Percentiles rank a stretch among this genome's conserved stretches.
Evolutionary conservation across 2,113 vertebrate genomes (phyloP).

Genomic region (Corythaixoides concolor): DNA sequence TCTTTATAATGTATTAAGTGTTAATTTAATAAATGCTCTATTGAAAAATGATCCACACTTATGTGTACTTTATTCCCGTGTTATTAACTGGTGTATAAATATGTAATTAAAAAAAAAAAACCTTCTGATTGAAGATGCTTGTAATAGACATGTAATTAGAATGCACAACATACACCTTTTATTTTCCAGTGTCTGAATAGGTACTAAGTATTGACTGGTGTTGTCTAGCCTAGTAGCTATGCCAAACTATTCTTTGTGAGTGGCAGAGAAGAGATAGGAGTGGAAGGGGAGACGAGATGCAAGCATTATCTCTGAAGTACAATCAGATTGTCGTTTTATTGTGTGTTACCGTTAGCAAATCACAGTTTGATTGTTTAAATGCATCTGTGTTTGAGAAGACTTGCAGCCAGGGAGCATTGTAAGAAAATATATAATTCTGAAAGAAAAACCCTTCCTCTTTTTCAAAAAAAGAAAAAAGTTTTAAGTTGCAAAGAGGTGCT

Average conservation of each 20-base stretch:
- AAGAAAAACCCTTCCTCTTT: not conserved
- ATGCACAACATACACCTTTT: not conserved
- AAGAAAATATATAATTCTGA: not conserved
- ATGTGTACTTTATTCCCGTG: not conserved
- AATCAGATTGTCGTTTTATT: not conserved
- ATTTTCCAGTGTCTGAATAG: not conserved
- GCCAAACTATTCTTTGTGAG: not conserved
- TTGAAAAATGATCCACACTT: not conserved
- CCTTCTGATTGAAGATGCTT: not conserved
- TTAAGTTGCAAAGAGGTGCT: not conserved
- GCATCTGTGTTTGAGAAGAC: not conserved
- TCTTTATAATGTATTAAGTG: not conserved
- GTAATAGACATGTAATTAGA: not conserved
- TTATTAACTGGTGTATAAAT: not conserved
- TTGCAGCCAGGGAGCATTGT: not conserved
- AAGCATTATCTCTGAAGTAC: not conserved
- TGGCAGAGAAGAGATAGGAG: not conserved
- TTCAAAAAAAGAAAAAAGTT: not conserved
- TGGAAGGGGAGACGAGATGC: not conserved
- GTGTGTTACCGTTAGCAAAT: not conserved
- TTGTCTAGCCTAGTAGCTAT: not conserved
- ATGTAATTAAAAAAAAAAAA: not conserved
- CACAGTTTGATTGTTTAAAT: constrained; percentile 11
- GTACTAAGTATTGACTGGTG: not conserved
- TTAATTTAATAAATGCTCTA: not conserved